Base-by-base conservation (phyloP, 2,797 vertebrate species). In the Sebastes kiyomatsui region DNA sequence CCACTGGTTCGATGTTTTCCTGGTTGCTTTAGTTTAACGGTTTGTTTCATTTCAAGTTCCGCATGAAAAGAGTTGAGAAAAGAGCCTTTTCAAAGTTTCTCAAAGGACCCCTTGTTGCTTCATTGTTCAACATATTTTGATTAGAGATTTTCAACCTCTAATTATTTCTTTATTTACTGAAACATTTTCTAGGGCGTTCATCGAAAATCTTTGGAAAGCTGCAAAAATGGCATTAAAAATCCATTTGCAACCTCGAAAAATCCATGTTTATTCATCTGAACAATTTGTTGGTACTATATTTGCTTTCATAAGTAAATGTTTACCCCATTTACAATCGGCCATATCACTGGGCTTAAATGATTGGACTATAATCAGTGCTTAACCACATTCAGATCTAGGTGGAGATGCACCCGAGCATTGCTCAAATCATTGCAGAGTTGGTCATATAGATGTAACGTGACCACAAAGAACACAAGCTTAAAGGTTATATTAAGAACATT, bases 11-110 rank as follows among this genome's bases (percentile, higher is more conserved):
- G 30, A 10, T 65, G 61, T 86, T 87, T 79, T 42, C 32, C 10
- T 71, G 61, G 87, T 35, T 81, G 55, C 9, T 77, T 61, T 75
- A 70, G 58, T 75, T 75, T 49, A 69, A 72, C 4, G 3, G 59
- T 68, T 83, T 77, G 69, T 84, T 90, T 80, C 4, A 70, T 71
- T 49, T 68, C 12, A 88, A 69, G 42, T 59, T 84, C 27, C 30
- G 12, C 75, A 66, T 55, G 13, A 69, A 16, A 62, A 52, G 20
- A 62, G 25, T 8, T 32, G n/a, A 30, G 7, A 62, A 67, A 64
- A 18, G 9, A 6, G 16, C 3, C 16, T 56, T 79, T 58, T 62
- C 14, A 30, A 16, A 32, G 28, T 67, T 70, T 73, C 13, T 80
- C 28, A 77, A 76, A 62, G 11, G 13, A 11, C 10, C 25, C 42